phyloP scores from a whole-genome alignment of 2,888 invertebrate genomes.

The Drosophila engyochracea region DNA sequence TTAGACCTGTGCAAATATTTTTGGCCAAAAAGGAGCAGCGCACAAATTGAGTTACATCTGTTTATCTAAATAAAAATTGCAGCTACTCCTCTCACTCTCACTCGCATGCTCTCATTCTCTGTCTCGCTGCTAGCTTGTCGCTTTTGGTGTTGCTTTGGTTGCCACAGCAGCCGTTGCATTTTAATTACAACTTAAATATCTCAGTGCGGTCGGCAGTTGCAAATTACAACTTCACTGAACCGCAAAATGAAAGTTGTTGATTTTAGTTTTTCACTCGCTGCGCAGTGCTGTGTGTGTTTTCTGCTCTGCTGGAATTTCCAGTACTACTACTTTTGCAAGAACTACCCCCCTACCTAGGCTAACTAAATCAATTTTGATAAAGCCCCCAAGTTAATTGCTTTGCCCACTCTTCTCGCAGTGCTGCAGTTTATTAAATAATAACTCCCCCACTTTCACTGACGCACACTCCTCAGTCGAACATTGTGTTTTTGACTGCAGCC shows the following conservation, averaged over 20 bases:
- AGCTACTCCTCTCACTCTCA: conserved; percentile 9
- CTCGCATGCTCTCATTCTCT: neutral
- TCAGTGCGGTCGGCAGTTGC: conserved; percentile 65
- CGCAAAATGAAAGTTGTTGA: conserved; percentile 78
- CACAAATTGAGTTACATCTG: conserved; percentile 74
- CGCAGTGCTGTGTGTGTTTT: conserved; percentile 23
- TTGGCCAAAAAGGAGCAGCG: conserved; percentile 44
- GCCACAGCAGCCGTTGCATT: conserved; percentile 64
- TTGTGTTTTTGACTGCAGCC: conserved; percentile 22
- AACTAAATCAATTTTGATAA: conserved; percentile 67
- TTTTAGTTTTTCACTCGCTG: conserved; percentile 35
- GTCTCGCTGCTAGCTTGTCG: conserved; percentile 9
- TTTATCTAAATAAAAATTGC: conserved; percentile 76
- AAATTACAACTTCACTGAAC: conserved; percentile 78
- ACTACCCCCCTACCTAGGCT: conserved; percentile 6
- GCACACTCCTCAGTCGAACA: conserved; percentile 24
- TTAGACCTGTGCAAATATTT: conserved; percentile 80
- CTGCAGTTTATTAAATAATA: conserved; percentile 55
- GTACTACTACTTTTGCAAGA: neutral
- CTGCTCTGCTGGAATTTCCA: conserved; percentile 26
- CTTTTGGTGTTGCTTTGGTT: conserved; percentile 15
- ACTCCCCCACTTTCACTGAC: conserved; percentile 49
- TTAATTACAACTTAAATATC: conserved; percentile 80
- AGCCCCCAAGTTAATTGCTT: conserved; percentile 57
- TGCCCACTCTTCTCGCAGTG: neutral